Base-by-base conservation (phyloP, 2,888 invertebrate genomes). In the Choristoneura rosaceana region DNA sequence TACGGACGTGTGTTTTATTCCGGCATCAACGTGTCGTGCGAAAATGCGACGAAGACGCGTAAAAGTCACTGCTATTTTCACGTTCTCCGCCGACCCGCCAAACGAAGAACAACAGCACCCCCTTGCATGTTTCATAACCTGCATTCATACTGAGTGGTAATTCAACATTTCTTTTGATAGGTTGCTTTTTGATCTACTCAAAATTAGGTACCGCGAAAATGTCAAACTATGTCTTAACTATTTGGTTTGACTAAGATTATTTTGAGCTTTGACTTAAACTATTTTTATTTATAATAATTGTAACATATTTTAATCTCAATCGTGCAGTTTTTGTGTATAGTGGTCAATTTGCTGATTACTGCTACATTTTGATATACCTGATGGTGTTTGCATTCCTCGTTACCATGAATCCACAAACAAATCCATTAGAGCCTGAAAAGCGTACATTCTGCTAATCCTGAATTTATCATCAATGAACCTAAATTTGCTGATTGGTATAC, bases 1-100 rank as follows among this genome's bases (percentile, higher is more conserved):
- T 69, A 74, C 74, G 76, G 80, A 80, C 76, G 79, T 75, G 70
- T 70, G 73, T 80, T 84, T 82, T 79, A 81, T 80, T 80, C 74
- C 76, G 77, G 76, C 77, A 77, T 79, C 78, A 81, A 81, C 79
- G 74, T 77, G 76, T 77, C 74, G 76, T 71, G 65, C 61, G 74
- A 75, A 74, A 62, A 74, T 74, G 76, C 68, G 76, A 75, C 75
- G 64, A 73, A 74, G 76, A 74, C 74, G 74, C 74, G 76, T 78
- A 69, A 74, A 70, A 68, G 61, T 73, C 75, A 71, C 73, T 55
- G 69, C 34, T 65, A 67, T 75, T 70, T 69, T 65, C 67, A 63
- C 62, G 60, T 66, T 68, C 43, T 68, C 43, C 68, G 43, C 41
- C 50, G 50, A 47, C n/a, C 41, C 47, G 41, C n/a, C 47, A 50